phyloP scores from a whole-genome alignment of 2,797 vertebrate species.

The Coregonus suidteri region DNA sequence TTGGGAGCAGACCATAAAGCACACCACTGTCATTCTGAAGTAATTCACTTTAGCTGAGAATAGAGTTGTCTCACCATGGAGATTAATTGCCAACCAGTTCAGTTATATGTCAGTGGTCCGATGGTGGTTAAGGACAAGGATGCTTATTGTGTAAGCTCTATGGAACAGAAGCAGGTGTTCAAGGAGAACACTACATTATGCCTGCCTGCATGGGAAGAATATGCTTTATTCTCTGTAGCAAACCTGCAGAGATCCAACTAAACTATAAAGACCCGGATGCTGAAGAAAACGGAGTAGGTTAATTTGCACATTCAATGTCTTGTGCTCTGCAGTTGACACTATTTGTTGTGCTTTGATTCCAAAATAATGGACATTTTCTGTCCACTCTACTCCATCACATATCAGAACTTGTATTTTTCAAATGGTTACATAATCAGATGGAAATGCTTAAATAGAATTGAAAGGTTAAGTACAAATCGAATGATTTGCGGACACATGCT shows the following conservation, averaged over 20 bases:
- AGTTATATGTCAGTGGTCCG: constrained; percentile 69
- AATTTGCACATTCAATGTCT: constrained; percentile 32
- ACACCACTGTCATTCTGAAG: constrained; percentile 39
- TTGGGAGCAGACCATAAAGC: constrained; percentile 42
- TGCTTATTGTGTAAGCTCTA: constrained; percentile 36
- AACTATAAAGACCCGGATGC: constrained; percentile 63
- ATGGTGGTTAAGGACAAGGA: constrained; percentile 74
- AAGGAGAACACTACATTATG: constrained; percentile 16
- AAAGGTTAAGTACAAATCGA: constrained; percentile 64
- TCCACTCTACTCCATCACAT: constrained; percentile 55
- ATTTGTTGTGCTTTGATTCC: constrained; percentile 65
- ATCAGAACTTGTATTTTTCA: constrained; percentile 49
- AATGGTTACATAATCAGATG: constrained; percentile 70
- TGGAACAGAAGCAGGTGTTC: constrained; percentile 49
- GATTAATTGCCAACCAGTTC: constrained; percentile 41
- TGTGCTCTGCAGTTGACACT: constrained; percentile 58
- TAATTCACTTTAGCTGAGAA: constrained; percentile 48
- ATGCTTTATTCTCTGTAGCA: constrained; percentile 23
- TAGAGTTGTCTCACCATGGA: constrained; percentile 14
- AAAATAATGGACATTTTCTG: constrained; percentile 40
- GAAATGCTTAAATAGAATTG: constrained; percentile 68
- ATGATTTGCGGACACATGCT: constrained; percentile 69
- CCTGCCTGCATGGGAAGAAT: constrained; percentile 23
- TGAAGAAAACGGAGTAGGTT: constrained; percentile 59
- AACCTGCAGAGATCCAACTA: constrained; percentile 38